A percentile compares a stretch with the other conserved stretches of the same genome.
phyloP scores from a whole-genome alignment of 2,113 vertebrate genomes.

The Pelobates fuscus region DNA sequence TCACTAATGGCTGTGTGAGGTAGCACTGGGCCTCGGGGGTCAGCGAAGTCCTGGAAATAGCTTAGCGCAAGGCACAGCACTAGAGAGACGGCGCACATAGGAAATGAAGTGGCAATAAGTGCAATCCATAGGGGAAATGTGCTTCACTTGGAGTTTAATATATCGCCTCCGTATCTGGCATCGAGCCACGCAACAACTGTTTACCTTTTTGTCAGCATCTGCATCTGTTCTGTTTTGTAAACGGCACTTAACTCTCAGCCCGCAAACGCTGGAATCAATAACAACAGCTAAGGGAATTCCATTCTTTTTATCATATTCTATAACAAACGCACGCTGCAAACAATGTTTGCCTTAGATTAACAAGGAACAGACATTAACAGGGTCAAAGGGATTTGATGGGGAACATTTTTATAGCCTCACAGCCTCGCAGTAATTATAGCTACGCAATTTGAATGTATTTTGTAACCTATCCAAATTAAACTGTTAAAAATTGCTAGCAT shows the following conservation, averaged over 20 bases:
- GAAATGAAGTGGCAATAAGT: slow-evolving; percentile 99
- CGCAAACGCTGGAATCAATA: slow-evolving; percentile 95
- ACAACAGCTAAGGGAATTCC: slow-evolving; percentile 95
- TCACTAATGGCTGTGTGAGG: slow-evolving; percentile 89
- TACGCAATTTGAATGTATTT: slow-evolving; percentile 69
- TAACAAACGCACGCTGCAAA: slow-evolving; percentile 67
- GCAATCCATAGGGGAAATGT: slow-evolving; percentile 96
- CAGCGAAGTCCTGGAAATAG: slow-evolving; percentile 84
- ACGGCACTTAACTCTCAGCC: slow-evolving; percentile 92
- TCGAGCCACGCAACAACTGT: slow-evolving; percentile 96
- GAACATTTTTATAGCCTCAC: slow-evolving; percentile 69
- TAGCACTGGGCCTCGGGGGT: slow-evolving; percentile 87
- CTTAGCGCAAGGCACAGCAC: slow-evolving; percentile 74
- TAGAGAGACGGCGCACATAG: slow-evolving; percentile 75
- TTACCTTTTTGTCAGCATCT: slow-evolving; percentile 99
- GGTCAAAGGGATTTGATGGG: slow-evolving; percentile 75
- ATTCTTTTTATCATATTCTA: slow-evolving; percentile 72
- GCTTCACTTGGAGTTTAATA: slow-evolving; percentile 97
- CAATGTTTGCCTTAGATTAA: slow-evolving; percentile 79
- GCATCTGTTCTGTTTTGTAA: slow-evolving; percentile 99
- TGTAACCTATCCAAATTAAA: slow-evolving; percentile 76
- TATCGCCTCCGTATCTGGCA: slow-evolving; percentile 92
- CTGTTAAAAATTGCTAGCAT: slow-evolving; percentile 67
- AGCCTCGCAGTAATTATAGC: slow-evolving; percentile 69
- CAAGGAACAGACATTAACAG: slow-evolving; percentile 70